A percentile compares a stretch with the other conserved stretches of the same genome.
These are phyloP conservation scores for Diadophis punctatus DNA, from an alignment of 2,113 vertebrate species.

Conservation along the genomic window DNA sequence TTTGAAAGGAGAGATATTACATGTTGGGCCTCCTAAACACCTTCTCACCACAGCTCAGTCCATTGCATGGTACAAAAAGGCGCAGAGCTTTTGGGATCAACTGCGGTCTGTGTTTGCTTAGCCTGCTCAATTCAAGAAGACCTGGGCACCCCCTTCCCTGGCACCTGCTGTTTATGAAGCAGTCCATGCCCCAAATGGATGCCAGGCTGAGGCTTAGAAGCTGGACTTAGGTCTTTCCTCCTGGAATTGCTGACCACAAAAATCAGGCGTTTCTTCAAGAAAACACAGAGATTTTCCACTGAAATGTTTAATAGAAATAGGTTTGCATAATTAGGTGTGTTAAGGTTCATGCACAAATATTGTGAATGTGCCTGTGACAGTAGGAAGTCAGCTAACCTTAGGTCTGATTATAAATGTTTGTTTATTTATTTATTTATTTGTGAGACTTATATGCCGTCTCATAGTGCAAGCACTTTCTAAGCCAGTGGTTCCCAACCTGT, in stretches of 20 bases:
- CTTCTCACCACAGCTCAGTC: not conserved
- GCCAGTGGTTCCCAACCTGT: too few relatives aligned
- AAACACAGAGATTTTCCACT: not conserved
- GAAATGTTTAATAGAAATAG: not conserved
- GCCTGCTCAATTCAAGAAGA: not conserved
- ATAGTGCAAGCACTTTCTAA: too few relatives aligned
- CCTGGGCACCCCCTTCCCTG: not conserved
- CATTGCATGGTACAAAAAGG: not conserved
- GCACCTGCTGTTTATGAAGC: not conserved
- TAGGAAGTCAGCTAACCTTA: not conserved
- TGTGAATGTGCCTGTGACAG: not conserved
- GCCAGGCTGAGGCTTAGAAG: not conserved
- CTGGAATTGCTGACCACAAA: not conserved
- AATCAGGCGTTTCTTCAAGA: not conserved
- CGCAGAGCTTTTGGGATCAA: not conserved
- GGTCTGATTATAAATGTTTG: not conserved
- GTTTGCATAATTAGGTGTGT: not conserved
- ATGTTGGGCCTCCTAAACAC: not conserved
- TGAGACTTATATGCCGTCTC: too few relatives aligned
- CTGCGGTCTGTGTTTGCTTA: not conserved
- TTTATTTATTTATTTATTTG: too few relatives aligned
- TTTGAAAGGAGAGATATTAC: not conserved
- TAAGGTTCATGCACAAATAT: not conserved
- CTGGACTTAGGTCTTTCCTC: not conserved
- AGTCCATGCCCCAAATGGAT: not conserved